Evolutionary conservation across 2,113 vertebrate species (phyloP).

Genomic region (Danionella cerebrum): DNA sequence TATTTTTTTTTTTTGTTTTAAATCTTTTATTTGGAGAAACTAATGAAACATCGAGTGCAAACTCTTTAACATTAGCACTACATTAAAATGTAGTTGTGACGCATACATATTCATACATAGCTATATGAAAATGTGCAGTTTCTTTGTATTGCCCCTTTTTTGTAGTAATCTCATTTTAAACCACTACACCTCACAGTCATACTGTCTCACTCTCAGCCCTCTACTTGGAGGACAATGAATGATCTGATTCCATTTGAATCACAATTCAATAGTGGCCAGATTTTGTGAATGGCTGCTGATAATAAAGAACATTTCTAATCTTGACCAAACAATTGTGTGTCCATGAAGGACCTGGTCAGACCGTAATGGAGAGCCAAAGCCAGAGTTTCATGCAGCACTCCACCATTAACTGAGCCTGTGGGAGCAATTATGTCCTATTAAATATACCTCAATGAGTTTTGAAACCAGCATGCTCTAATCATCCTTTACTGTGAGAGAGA

Average conservation of each 20-base stretch:
- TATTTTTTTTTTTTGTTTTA: too few relatives aligned
- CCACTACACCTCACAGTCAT: too few relatives aligned
- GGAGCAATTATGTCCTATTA: constrained; percentile 30
- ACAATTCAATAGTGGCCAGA: not conserved
- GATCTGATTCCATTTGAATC: not conserved
- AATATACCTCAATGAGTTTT: constrained; percentile 20
- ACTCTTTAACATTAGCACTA: too few relatives aligned
- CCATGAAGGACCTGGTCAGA: not conserved
- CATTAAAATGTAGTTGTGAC: too few relatives aligned
- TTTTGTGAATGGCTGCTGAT: not conserved
- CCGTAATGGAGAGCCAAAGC: not conserved
- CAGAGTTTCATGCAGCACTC: constrained; percentile 11
- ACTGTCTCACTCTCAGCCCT: too few relatives aligned
- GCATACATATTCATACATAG: too few relatives aligned
- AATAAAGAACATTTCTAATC: constrained; percentile 13
- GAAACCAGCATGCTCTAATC: constrained; percentile 17
- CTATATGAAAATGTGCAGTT: too few relatives aligned
- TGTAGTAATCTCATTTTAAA: too few relatives aligned
- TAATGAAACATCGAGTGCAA: too few relatives aligned
- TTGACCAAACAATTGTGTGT: constrained; percentile 11
- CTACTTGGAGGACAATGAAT: too few relatives aligned
- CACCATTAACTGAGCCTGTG: constrained; percentile 24
- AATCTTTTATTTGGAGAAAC: too few relatives aligned
- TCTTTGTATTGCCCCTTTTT: too few relatives aligned
- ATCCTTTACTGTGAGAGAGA: constrained; percentile 7